Conservation (phyloP, 2,797 vertebrate species). For the Prunella strophiata region DNA sequence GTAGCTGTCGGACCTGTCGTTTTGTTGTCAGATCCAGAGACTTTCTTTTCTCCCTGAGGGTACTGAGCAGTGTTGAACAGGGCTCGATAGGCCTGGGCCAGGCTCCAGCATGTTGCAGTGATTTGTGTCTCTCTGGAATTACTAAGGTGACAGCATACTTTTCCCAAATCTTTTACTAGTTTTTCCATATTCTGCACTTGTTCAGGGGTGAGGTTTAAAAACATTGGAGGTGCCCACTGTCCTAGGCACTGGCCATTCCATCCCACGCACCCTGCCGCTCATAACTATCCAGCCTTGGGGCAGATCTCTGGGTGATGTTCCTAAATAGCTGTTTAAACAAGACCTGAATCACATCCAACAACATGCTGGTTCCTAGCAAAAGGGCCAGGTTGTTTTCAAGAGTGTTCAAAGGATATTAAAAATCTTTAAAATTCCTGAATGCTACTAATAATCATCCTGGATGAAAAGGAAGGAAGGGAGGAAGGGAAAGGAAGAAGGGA, state of each 20-base stretch:
- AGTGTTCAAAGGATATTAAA: too few species aligned
- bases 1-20: neutral
- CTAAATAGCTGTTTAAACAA: neutral
- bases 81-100: neutral
- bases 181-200: neutral
- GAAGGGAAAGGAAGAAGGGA: neutral
- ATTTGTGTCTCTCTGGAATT: neutral
- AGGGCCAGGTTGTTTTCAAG: neutral
- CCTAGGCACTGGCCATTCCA: neutral
- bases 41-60: neutral
- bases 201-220: neutral
- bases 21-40: neutral
- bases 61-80: neutral
- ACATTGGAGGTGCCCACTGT: neutral
- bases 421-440: too few species aligned
- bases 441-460: too few species aligned
- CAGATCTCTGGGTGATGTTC: neutral
- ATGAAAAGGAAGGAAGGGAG: too few species aligned
- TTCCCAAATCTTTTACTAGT: neutral
- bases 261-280: neutral
- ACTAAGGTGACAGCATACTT: neutral
- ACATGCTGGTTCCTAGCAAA: neutral
- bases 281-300: neutral
- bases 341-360: neutral
- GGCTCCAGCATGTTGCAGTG: neutral